A percentile compares a stretch with the other conserved stretches of the same genome.
Conservation (phyloP, 1,140 invertebrate genomes). For the Anastrepha obliqua region DNA sequence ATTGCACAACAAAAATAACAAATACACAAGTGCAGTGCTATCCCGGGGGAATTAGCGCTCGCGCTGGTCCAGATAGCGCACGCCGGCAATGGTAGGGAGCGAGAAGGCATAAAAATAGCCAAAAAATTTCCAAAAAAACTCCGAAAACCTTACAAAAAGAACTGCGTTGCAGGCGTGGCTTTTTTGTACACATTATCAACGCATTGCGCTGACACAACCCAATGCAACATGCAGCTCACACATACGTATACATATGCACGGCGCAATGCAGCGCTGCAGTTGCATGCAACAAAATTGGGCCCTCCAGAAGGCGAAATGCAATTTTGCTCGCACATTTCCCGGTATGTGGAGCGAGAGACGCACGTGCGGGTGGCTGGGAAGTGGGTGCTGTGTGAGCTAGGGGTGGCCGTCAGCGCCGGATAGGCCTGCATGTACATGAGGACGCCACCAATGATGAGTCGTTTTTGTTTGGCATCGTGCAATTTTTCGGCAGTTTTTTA, state of each 20-base stretch:
- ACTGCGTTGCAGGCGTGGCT: slow-evolving; percentile 49
- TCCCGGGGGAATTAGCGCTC: neutral
- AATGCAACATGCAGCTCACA: neutral
- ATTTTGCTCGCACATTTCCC: neutral
- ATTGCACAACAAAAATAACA: neutral
- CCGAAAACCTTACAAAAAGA: neutral
- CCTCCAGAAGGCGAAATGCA: slow-evolving; percentile 6
- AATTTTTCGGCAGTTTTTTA: neutral
- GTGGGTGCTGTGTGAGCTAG: neutral
- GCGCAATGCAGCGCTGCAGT: neutral
- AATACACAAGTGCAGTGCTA: neutral
- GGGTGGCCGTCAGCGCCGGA: neutral
- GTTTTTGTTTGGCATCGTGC: slow-evolving; percentile 23
- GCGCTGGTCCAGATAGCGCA: neutral
- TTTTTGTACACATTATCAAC: slow-evolving; percentile 48
- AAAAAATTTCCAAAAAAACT: slow-evolving; percentile 39
- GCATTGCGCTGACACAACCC: neutral
- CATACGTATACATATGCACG: neutral
- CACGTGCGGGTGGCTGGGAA: neutral
- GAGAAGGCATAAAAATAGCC: slow-evolving; percentile 41
- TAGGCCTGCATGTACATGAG: slow-evolving; percentile 22
- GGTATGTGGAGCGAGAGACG: neutral
- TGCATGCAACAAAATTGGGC: slow-evolving; percentile 11
- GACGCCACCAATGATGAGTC: slow-evolving; percentile 9
- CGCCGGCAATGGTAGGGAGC: neutral